These are phyloP conservation scores for Melanerpes aurifrons DNA, from an alignment of 2,113 vertebrate species.

Conservation along the genomic window DNA sequence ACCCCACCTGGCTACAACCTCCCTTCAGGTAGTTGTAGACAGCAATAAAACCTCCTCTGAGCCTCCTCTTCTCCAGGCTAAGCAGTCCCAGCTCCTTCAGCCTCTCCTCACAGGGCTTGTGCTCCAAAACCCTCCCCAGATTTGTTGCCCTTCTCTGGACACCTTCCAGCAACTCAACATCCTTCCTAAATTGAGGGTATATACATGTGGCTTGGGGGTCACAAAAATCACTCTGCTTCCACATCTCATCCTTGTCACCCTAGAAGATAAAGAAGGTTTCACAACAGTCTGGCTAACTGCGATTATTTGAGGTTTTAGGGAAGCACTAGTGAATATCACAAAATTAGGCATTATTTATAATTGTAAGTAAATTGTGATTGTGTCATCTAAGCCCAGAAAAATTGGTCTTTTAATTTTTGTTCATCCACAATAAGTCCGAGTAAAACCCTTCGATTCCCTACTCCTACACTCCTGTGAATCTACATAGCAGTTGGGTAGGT, in stretches of 20 bases:
- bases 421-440: not conserved
- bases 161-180: too few species aligned
- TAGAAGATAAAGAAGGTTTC: not conserved
- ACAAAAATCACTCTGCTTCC: fast-evolving
- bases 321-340: not conserved
- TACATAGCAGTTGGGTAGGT: not conserved
- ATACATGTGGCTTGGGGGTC: not conserved
- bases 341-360: not conserved
- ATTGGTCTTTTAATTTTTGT: not conserved
- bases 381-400: not conserved
- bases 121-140: too few species aligned
- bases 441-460: not conserved
- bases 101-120: too few species aligned
- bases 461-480: not conserved
- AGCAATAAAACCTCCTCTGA: too few species aligned
- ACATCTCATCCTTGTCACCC: not conserved
- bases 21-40: too few species aligned
- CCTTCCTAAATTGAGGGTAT: too few species aligned
- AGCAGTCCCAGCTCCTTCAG: too few species aligned
- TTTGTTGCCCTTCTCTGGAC: too few species aligned
- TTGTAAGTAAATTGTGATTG: not conserved
- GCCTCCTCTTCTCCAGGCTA: too few species aligned
- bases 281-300: not conserved
- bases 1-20: too few species aligned
- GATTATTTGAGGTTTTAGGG: not conserved